These are phyloP conservation scores for Chrysaora quinquecirrha DNA, from an alignment of 30 jellyfish, hydroid and myxozoan genomes.

Conservation along the genomic window DNA sequence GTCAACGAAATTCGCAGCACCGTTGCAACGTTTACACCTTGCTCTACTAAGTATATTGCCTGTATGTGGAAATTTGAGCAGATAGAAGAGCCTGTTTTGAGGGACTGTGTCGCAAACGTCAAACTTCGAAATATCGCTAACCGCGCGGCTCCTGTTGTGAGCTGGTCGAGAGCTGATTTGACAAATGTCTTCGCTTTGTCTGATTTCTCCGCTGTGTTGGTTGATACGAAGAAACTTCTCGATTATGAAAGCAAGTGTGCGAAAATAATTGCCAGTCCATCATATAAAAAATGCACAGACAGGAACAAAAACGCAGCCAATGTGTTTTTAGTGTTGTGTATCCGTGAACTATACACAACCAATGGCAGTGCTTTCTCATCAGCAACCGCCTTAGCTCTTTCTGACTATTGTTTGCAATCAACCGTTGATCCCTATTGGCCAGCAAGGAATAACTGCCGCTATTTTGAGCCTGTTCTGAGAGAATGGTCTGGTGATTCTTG, in stretches of 20 bases:
- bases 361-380: not conserved
- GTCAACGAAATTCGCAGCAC: slow-evolving; percentile 35
- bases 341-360: slow-evolving; percentile 34
- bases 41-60: slow-evolving; percentile 44
- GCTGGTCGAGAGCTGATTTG: slow-evolving; percentile 22
- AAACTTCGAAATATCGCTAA: not conserved
- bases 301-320: not conserved
- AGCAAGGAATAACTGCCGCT: slow-evolving; percentile 7
- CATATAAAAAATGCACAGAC: slow-evolving; percentile 3
- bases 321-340: slow-evolving; percentile 19
- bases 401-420: slow-evolving; percentile 7
- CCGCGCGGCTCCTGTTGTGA: not conserved
- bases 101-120: slow-evolving; percentile 38
- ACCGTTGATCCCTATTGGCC: not conserved
- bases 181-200: not conserved
- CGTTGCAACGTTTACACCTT: slow-evolving; percentile 28
- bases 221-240: slow-evolving; percentile 5
- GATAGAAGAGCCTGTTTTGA: not conserved
- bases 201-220: not conserved
- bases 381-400: slow-evolving; percentile 14
- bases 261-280: not conserved
- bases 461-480: not conserved
- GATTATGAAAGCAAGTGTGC: slow-evolving; percentile 13
- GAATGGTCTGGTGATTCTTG: slow-evolving; percentile 61
- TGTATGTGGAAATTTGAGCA: slow-evolving; percentile 69